phyloP scores from a whole-genome alignment of 2,113 vertebrate species.

The Zosterops borbonicus region DNA sequence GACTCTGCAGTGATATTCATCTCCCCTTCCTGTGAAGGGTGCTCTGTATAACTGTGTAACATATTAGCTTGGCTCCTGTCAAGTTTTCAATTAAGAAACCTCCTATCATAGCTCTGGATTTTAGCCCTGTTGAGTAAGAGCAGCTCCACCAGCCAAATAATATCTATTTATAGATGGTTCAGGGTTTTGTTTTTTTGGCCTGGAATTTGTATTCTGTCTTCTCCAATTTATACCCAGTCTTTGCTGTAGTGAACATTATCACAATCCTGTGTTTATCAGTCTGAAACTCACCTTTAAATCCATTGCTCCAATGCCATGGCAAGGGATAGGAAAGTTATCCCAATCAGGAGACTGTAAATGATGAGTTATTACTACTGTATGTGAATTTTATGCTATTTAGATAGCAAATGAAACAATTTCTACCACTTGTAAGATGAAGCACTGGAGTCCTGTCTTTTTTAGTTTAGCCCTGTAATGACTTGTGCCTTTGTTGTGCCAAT shows the following conservation, averaged over 20 bases:
- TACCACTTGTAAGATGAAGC: not conserved
- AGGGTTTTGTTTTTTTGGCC: not conserved
- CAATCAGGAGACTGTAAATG: not conserved
- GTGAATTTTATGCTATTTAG: not conserved
- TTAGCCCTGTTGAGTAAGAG: not conserved
- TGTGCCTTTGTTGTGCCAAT: not conserved
- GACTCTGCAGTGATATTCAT: not conserved
- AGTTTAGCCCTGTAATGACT: not conserved
- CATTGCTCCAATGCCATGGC: not conserved
- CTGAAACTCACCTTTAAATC: not conserved
- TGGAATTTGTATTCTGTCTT: not conserved
- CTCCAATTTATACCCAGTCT: not conserved
- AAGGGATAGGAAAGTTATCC: not conserved
- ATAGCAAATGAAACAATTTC: not conserved
- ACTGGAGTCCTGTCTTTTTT: too few species aligned
- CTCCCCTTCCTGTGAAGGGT: not conserved
- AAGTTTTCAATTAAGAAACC: not conserved
- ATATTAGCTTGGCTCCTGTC: not conserved
- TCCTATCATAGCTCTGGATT: not conserved
- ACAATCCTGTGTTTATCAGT: not conserved
- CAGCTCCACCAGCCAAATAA: not conserved
- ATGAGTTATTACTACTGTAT: not conserved
- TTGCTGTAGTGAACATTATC: not conserved
- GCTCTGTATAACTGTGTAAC: not conserved
- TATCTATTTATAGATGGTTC: not conserved